phyloP scores from a whole-genome alignment of 2,113 vertebrate genomes.

The Tyrannus savana region DNA sequence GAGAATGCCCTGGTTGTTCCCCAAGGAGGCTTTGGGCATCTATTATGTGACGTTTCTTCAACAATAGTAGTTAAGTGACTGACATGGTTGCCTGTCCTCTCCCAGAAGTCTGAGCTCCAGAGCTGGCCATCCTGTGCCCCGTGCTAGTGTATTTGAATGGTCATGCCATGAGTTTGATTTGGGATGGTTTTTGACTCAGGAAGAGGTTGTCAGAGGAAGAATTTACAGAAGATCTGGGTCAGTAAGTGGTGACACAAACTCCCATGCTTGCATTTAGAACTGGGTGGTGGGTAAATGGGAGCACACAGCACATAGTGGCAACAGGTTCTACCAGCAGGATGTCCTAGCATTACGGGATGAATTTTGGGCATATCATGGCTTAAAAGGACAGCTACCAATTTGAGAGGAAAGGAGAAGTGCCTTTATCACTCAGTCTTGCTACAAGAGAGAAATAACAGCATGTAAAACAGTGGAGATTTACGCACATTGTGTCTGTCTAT shows the following conservation, averaged over 20 bases:
- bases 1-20: background rate
- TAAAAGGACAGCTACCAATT: background rate
- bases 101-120: background rate
- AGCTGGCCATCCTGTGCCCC: background rate
- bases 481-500: rapidly evolving
- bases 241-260: background rate
- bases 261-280: background rate
- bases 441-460: background rate
- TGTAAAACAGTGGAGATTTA: background rate
- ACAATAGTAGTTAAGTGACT: background rate
- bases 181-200: rapidly evolving
- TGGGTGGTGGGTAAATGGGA: background rate
- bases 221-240: background rate
- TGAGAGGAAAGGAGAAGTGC: background rate
- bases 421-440: background rate
- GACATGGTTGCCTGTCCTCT: background rate
- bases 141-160: background rate
- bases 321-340: background rate
- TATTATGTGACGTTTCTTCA: background rate
- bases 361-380: background rate
- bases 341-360: background rate
- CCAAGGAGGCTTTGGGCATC: background rate
- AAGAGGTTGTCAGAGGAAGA: background rate
- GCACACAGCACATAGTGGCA: rapidly evolving
- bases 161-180: background rate